These are phyloP conservation scores for Ochotona princeps DNA, from an alignment of 2,113 vertebrate species.

Conservation along the genomic window DNA sequence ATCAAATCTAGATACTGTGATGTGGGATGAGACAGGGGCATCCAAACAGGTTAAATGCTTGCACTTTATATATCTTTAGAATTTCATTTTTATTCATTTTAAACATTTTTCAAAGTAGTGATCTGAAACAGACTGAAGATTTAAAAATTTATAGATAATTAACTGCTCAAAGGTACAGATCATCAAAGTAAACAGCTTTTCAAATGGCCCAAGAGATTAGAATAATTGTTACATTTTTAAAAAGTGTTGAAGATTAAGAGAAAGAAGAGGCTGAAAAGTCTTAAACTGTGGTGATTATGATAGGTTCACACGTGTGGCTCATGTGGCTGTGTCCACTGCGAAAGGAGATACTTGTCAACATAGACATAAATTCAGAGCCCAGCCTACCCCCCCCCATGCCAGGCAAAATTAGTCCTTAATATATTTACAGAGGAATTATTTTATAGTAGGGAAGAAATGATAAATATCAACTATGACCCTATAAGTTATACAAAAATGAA, in stretches of 20 bases:
- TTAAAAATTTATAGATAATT: neutral
- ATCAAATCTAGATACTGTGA: no score
- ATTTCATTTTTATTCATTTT: conserved; percentile 4
- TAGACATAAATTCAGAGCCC: neutral
- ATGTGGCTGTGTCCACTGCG: neutral
- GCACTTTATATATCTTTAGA: neutral
- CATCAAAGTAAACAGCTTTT: neutral
- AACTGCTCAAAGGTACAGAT: neutral
- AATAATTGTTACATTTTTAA: neutral
- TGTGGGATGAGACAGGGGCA: no score
- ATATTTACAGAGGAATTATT: neutral
- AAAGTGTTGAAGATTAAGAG: neutral
- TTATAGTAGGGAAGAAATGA: no score
- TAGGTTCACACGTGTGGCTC: neutral
- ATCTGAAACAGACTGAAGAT: neutral
- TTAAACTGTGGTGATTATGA: neutral
- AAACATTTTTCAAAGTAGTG: neutral
- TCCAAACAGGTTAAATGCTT: neutral
- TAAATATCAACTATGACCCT: no score
- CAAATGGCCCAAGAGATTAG: neutral
- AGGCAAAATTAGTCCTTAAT: neutral
- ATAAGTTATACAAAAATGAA: neutral
- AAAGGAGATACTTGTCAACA: neutral
- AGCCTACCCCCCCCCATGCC: neutral
- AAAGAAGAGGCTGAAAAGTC: neutral